Evolutionary conservation across 1,140 invertebrate genomes (phyloP), one percentile per base, ranked within the genome.

Genomic region (Drosophila prosaltans): DNA sequence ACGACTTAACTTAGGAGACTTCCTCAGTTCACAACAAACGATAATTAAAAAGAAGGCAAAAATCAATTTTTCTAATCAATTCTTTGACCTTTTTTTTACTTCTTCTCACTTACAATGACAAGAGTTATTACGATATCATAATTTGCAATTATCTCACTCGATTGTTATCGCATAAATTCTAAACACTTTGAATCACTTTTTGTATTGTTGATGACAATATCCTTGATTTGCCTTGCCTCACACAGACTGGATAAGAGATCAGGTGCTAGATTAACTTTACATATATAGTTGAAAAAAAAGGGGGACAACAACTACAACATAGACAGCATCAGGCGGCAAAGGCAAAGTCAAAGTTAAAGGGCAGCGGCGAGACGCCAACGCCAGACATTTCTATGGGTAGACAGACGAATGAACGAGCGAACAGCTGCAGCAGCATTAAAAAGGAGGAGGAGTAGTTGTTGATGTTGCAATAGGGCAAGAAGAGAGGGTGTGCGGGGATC

Each of bases 341-440:
- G 72, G 55, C 71, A 71, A 62, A 61, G 66, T 64, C 62, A 74
- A 78, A 81, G 69, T 59, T 82, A 86, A 86, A 86, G 82, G 82
- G 82, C 82, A 88, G 80, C 82, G 76, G 69, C 83, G 83, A 86
- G 82, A 88, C 82, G 79, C 83, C 75, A 85, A 79, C 75, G 75
- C 82, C 71, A 77, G 51, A 68, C 63, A 24, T 28, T 51, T 26
- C 45, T 26, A 51, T 51, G 45, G 45, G 8, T 26, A 51, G 45
- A 51, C 45, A 65, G 74, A 73, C 74, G 32, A 36, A 7, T 7
- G 32, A 36, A 7, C 32, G 4, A 7, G 32, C 61, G 59, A 55
- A 61, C 26, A n/a, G 26, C 28, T 39, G 69, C 73, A 71, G 57
- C 64, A 59, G 69, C 73, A 59, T 16, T 36, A 26, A 21, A 63